Evolutionary conservation across 2,888 invertebrate genomes (phyloP).

Genomic region (Platycheirus albimanus): DNA sequence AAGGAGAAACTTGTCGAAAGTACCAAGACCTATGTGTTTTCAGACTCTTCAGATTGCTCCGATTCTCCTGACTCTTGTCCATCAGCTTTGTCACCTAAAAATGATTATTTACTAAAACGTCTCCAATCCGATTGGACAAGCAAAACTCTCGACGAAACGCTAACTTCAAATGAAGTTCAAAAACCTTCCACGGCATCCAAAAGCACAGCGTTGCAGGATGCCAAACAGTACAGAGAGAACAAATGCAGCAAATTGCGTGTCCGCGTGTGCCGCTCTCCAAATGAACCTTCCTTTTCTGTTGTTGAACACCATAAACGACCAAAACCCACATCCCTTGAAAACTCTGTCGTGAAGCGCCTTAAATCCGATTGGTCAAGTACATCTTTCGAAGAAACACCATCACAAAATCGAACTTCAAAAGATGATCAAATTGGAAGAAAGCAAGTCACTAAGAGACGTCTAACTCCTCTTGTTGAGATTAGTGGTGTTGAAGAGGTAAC

Average conservation of each 20-base stretch:
- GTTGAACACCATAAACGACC: too few relatives aligned
- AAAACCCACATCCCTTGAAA: not conserved
- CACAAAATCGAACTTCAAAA: not conserved
- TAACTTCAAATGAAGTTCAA: not conserved
- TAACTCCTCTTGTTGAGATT: constrained; percentile 39
- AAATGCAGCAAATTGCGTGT: not conserved
- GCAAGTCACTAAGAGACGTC: constrained; percentile 3
- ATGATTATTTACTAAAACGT: not conserved
- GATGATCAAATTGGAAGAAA: not conserved
- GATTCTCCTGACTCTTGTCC: too few relatives aligned
- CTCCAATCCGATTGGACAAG: constrained; percentile 42
- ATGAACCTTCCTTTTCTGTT: not conserved
- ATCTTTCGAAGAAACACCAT: constrained; percentile 6
- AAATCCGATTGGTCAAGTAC: constrained; percentile 42
- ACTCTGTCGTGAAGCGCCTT: not conserved
- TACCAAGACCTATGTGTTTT: too few relatives aligned
- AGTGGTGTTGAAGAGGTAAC: not conserved
- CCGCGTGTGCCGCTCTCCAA: too few relatives aligned
- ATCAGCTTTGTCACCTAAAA: too few relatives aligned
- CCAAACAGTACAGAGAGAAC: not conserved
- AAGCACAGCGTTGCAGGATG: not conserved
- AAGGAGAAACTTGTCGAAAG: too few relatives aligned
- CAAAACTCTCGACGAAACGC: not conserved
- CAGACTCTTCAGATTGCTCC: too few relatives aligned
- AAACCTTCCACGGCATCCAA: not conserved